Conservation (phyloP, 2,888 invertebrate genomes). For the Mimas tiliae region DNA sequence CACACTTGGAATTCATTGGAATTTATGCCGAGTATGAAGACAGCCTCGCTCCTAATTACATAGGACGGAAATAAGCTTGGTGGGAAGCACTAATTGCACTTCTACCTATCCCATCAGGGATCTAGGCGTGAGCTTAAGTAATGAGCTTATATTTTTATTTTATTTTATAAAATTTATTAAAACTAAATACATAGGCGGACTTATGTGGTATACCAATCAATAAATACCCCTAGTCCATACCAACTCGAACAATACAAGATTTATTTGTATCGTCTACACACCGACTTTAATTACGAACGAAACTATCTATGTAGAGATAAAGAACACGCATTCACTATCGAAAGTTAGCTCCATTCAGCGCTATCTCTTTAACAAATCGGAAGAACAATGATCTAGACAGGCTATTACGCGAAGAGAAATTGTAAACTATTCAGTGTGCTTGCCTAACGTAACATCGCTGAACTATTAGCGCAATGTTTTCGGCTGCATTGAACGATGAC, state of each 20-base stretch:
- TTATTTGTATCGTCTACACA: not conserved
- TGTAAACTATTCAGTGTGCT: slow-evolving; percentile 23
- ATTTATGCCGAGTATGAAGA: no score
- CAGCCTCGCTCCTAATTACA: no score
- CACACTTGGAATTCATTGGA: no score
- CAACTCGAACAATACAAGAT: not conserved
- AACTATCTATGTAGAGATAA: not conserved
- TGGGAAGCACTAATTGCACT: no score
- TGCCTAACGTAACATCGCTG: slow-evolving; percentile 28
- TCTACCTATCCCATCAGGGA: no score
- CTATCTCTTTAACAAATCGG: slow-evolving; percentile 19
- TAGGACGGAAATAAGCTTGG: no score
- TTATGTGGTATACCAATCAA: not conserved
- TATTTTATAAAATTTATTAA: no score
- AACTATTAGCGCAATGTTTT: slow-evolving; percentile 45
- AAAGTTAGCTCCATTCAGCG: slow-evolving; percentile 14
- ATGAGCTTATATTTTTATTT: no score
- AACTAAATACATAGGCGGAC: no score
- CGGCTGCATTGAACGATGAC: slow-evolving; percentile 53
- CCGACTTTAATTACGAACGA: slow-evolving; percentile 11
- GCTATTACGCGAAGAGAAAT: slow-evolving; percentile 27
- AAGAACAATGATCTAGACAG: slow-evolving; percentile 23
- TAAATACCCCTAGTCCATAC: not conserved
- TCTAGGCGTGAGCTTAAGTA: no score
- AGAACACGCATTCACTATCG: slow-evolving; percentile 18